Conservation (phyloP, 2,888 invertebrate genomes). For the Bellardia pandia region DNA sequence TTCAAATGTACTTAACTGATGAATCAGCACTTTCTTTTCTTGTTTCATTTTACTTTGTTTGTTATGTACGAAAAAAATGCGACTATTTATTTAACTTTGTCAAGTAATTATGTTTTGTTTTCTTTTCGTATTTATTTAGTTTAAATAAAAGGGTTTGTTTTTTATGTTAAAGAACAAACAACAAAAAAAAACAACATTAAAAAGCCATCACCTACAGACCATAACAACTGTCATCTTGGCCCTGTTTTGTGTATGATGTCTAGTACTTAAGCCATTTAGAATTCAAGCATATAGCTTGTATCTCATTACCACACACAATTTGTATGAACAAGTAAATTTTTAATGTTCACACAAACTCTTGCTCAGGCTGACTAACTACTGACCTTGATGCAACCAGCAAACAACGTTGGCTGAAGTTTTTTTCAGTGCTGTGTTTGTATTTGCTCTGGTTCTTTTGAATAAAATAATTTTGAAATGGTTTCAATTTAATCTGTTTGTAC, state of each 20-base stretch:
- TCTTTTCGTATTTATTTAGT: conserved; percentile 33
- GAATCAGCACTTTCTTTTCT: conserved; percentile 33
- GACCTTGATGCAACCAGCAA: conserved; percentile 55
- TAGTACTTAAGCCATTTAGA: conserved; percentile 54
- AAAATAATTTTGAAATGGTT: background rate
- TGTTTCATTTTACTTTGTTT: background rate
- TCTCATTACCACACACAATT: conserved; percentile 54
- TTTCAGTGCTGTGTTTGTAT: conserved; percentile 13
- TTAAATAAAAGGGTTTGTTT: conserved; percentile 39
- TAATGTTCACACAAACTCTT: conserved; percentile 45
- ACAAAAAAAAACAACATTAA: conserved; percentile 37
- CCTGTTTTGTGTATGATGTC: conserved; percentile 47
- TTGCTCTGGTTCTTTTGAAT: conserved; percentile 13
- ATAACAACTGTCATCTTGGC: conserved; percentile 63
- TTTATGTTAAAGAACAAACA: conserved; percentile 44
- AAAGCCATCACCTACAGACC: conserved; percentile 67
- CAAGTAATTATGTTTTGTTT: conserved; percentile 51
- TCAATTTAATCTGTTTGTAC: background rate
- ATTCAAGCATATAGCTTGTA: conserved; percentile 50
- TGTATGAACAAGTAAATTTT: conserved; percentile 17
- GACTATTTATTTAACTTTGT: conserved; percentile 30
- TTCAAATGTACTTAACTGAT: conserved; percentile 32
- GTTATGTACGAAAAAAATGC: conserved; percentile 7
- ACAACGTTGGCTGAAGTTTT: conserved; percentile 44
- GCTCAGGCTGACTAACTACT: conserved; percentile 41